phyloP scores from a whole-genome alignment of 2,113 vertebrate species.

The Eidolon helvum region DNA sequence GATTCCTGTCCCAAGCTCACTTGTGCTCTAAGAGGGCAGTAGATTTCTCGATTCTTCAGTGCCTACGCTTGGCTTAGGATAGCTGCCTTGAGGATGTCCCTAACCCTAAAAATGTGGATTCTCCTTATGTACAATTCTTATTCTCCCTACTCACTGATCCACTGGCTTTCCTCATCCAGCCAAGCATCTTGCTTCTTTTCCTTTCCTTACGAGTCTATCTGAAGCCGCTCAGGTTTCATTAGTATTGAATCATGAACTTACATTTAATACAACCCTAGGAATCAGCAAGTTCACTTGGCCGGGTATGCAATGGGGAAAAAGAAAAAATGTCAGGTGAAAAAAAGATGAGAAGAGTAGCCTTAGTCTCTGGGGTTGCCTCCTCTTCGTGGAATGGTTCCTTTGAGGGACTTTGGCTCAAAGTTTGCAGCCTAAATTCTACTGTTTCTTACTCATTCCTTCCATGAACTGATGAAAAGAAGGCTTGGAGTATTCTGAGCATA shows the following conservation, averaged over 20 bases:
- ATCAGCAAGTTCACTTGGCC: neutral
- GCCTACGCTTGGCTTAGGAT: neutral
- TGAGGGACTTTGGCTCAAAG: neutral
- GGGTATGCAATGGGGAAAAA: neutral
- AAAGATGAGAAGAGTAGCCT: neutral
- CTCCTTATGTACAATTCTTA: neutral
- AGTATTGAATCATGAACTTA: neutral
- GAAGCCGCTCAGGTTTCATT: neutral
- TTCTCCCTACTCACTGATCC: neutral
- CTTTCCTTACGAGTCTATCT: neutral
- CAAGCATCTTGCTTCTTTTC: neutral
- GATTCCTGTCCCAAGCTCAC: neutral
- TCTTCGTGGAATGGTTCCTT: neutral
- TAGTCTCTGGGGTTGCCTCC: neutral
- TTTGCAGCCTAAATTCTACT: neutral
- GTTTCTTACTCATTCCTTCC: neutral
- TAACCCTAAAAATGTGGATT: neutral
- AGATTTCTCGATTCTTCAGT: neutral
- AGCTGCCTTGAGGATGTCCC: neutral
- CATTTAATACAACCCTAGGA: neutral
- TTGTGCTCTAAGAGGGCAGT: neutral
- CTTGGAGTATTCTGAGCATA: constrained; percentile 63
- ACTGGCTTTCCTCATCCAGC: neutral
- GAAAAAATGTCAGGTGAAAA: neutral
- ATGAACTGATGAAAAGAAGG: neutral